These are phyloP conservation scores for Nerophis ophidion DNA, from an alignment of 2,113 vertebrate species.

Conservation along the genomic window DNA sequence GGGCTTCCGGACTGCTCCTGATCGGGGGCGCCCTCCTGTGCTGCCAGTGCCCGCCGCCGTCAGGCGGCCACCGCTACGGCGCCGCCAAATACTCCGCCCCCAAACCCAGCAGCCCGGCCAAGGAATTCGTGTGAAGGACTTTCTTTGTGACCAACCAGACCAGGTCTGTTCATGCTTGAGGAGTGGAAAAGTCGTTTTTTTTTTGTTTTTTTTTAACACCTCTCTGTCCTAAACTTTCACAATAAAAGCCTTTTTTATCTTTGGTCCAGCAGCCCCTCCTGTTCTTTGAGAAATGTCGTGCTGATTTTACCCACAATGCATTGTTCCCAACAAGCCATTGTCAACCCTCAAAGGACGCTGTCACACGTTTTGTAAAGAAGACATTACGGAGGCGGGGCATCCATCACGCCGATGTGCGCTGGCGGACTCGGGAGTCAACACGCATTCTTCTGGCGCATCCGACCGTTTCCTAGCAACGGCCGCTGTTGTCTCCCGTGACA, in stretches of 20 bases:
- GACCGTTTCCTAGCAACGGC: constrained; percentile 41
- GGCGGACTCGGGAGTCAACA: constrained; percentile 37
- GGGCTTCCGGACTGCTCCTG: constrained; percentile 75
- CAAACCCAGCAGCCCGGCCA: constrained; percentile 76
- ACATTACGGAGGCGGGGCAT: constrained; percentile 21
- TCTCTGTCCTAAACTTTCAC: no score
- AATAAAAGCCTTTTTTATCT: background rate
- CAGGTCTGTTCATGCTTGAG: no score
- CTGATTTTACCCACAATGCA: no score
- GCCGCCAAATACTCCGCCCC: constrained; percentile 78
- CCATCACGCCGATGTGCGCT: constrained; percentile 35
- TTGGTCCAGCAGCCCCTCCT: background rate
- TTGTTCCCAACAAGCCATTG: no score
- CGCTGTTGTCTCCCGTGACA: constrained; percentile 35
- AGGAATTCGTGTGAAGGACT: constrained; percentile 72
- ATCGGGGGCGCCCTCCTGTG: constrained; percentile 82
- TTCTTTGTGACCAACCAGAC: no score
- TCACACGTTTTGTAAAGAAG: constrained; percentile 8
- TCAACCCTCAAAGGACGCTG: no score
- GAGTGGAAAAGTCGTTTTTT: background rate
- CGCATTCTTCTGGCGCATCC: constrained; percentile 38
- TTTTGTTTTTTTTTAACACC: background rate
- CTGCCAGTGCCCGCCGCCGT: constrained; percentile 73
- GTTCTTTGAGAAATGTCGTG: background rate
- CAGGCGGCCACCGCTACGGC: constrained; percentile 70